phyloP scores from a whole-genome alignment of 2,888 invertebrate genomes.

The Theristus sp. region DNA sequence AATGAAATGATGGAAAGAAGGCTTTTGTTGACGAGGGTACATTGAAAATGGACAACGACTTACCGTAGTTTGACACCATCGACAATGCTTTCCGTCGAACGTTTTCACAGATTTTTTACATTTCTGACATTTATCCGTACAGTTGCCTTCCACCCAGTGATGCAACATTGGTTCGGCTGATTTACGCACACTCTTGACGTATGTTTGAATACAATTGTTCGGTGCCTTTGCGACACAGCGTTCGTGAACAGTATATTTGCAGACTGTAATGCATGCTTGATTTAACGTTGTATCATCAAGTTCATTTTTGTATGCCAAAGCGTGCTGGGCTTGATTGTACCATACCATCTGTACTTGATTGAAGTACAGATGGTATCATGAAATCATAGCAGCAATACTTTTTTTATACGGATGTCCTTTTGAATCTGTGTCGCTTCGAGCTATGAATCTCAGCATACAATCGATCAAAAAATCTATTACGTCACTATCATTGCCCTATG shows the following conservation, averaged over 20 bases:
- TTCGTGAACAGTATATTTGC: slow-evolving; percentile 94
- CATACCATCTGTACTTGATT: too few relatives aligned
- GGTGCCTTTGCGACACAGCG: slow-evolving; percentile 86
- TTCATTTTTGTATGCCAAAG: too few relatives aligned
- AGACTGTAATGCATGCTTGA: slow-evolving; percentile 49
- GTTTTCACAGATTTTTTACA: slow-evolving; percentile 90
- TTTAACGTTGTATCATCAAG: background rate
- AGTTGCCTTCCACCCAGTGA: slow-evolving; percentile 95
- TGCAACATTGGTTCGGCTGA: slow-evolving; percentile 48
- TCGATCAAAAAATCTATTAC: too few relatives aligned
- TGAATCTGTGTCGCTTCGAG: too few relatives aligned
- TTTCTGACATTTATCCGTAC: slow-evolving; percentile 68
- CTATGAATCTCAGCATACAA: too few relatives aligned
- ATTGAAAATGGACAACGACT: slow-evolving; percentile 28
- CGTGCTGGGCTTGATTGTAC: too few relatives aligned
- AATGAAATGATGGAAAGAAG: too few relatives aligned
- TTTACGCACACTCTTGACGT: slow-evolving; percentile 54
- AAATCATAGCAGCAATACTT: too few relatives aligned
- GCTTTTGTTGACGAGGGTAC: too few relatives aligned
- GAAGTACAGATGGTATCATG: too few relatives aligned
- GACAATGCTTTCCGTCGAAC: slow-evolving; percentile 80
- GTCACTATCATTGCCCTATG: too few relatives aligned
- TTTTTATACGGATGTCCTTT: too few relatives aligned
- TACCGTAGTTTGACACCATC: slow-evolving; percentile 91
- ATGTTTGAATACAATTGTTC: slow-evolving; percentile 84